These are phyloP conservation scores for Menidia beryllina DNA, from an alignment of 2,113 vertebrate species.

Conservation along the genomic window DNA sequence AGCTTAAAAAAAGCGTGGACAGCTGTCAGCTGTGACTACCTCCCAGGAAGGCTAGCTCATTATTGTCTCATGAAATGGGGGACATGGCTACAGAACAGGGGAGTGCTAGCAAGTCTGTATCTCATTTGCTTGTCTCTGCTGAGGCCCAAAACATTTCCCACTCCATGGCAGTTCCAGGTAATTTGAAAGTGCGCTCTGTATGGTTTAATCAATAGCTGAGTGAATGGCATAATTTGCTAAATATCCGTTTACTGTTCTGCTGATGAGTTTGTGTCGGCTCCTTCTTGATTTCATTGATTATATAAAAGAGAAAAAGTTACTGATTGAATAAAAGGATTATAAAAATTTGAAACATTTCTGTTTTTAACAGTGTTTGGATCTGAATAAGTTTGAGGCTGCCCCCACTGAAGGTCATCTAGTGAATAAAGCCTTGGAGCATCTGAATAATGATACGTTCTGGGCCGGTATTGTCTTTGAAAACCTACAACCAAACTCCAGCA, in stretches of 20 bases:
- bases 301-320: not conserved
- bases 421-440: conserved; percentile 86
- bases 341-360: conserved; percentile 15
- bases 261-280: conserved; percentile 10
- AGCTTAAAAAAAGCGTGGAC: conserved; percentile 63
- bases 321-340: not conserved
- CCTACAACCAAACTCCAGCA: conserved; percentile 72
- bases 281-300: conserved; percentile 10
- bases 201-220: conserved; percentile 48
- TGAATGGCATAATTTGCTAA: conserved; percentile 24
- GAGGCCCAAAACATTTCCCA: conserved; percentile 60
- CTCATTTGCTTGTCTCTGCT: conserved; percentile 66
- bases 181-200: conserved; percentile 56
- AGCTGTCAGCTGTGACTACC: conserved; percentile 74
- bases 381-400: conserved; percentile 92
- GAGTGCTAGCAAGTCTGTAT: conserved; percentile 53
- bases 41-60: conserved; percentile 72
- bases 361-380: conserved; percentile 89
- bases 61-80: conserved; percentile 66
- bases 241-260: conserved; percentile 55
- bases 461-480: conserved; percentile 91
- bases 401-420: conserved; percentile 86
- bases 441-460: conserved; percentile 91
- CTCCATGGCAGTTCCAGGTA: conserved; percentile 61
- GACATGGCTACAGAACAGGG: conserved; percentile 45